phyloP scores from a whole-genome alignment of 2,113 vertebrate species.

The Prochilodus magdalenae region DNA sequence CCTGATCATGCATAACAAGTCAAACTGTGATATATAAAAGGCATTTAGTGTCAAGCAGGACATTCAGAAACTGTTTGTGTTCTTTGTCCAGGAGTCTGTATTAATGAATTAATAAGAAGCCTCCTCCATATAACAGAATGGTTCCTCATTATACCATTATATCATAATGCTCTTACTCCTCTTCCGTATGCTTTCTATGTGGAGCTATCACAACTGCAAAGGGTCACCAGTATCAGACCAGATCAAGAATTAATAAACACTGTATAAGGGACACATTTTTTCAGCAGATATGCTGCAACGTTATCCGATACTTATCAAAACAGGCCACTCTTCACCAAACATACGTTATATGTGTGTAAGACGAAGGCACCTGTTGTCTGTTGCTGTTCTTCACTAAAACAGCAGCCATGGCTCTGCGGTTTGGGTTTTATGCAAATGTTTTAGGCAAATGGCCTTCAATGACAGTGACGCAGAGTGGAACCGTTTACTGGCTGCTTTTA shows the following conservation, averaged over 20 bases:
- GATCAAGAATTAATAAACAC: background rate
- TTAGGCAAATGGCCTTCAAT: slow-evolving; percentile 41
- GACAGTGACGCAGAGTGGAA: background rate
- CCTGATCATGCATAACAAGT: too few species aligned
- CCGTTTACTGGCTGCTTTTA: background rate
- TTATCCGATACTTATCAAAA: background rate
- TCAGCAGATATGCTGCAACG: background rate
- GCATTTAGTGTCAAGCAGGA: too few species aligned
- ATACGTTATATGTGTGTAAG: background rate
- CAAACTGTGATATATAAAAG: too few species aligned
- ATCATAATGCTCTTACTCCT: too few species aligned
- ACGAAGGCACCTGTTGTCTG: slow-evolving; percentile 17
- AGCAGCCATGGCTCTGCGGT: background rate
- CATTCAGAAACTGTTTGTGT: too few species aligned
- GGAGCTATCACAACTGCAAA: too few species aligned
- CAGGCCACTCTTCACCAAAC: background rate
- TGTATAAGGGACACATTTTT: background rate
- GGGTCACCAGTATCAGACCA: too few species aligned
- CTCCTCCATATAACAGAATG: too few species aligned
- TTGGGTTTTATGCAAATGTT: slow-evolving; percentile 39
- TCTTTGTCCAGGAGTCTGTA: too few species aligned
- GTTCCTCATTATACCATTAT: too few species aligned
- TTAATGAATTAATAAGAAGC: too few species aligned
- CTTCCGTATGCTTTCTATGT: too few species aligned
- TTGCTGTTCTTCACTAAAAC: background rate